Percentiles rank a stretch among this genome's conserved stretches.
Conservation (phyloP, 1,140 invertebrate genomes). For the Anoplophora glabripennis region DNA sequence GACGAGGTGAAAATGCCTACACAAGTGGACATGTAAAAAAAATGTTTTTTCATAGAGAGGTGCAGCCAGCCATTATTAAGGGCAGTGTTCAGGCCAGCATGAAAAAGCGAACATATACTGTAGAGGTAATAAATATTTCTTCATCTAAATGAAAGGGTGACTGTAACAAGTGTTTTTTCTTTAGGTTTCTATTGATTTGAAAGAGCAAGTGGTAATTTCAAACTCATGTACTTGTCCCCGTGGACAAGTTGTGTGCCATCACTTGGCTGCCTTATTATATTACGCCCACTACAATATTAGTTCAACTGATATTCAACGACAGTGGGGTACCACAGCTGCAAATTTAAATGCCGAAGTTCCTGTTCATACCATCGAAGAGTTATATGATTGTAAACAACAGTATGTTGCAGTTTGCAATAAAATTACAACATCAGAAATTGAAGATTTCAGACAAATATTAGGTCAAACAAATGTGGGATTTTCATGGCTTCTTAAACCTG, state of each 20-base stretch:
- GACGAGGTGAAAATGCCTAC: conserved; percentile 16
- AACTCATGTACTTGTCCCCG: conserved; percentile 14
- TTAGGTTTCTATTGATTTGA: no score
- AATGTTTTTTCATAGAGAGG: conserved; percentile 3
- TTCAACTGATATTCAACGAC: conserved; percentile 11
- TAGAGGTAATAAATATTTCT: no score
- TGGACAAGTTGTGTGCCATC: conserved; percentile 9
- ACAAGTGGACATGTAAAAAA: conserved; percentile 5
- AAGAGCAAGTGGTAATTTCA: no score
- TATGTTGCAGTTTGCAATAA: background rate
- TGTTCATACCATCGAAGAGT: background rate
- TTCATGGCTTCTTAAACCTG: conserved; percentile 5
- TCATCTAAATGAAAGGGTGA: no score
- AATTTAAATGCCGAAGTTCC: background rate
- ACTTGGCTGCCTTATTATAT: conserved; percentile 10
- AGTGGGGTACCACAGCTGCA: background rate
- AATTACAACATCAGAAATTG: conserved; percentile 5
- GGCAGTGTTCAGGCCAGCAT: conserved; percentile 17
- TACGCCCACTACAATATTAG: conserved; percentile 10
- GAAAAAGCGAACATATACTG: conserved; percentile 20
- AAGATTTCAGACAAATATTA: background rate
- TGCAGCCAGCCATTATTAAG: conserved; percentile 6
- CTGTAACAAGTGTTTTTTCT: no score
- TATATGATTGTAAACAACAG: background rate
- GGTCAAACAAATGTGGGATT: conserved; percentile 10